A percentile compares a stretch with the other conserved stretches of the same genome.
Evolutionary conservation across 1,140 invertebrate species (phyloP).

Genomic region (Eumaeus atala): DNA sequence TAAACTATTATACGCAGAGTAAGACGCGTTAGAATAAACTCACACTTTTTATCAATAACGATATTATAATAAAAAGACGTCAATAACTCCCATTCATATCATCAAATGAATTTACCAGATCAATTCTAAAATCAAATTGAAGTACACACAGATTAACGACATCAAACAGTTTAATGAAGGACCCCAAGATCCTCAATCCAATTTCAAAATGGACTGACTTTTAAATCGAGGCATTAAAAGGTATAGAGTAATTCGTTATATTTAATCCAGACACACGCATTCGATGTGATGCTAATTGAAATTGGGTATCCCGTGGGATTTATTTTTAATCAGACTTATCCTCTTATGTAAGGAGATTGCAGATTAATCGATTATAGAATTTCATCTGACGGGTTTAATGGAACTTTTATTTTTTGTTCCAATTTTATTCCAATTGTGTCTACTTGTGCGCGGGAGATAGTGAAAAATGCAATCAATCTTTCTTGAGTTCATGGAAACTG

Average conservation of each 20-base stretch:
- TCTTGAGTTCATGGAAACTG: too few relatives aligned
- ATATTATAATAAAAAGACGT: too few relatives aligned
- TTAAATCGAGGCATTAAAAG: conserved; percentile 34
- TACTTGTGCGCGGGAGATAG: too few relatives aligned
- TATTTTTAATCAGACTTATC: conserved; percentile 42
- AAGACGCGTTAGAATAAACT: too few relatives aligned
- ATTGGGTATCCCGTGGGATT: conserved; percentile 38
- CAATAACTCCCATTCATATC: too few relatives aligned
- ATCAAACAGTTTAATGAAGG: background rate
- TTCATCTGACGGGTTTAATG: conserved; percentile 9
- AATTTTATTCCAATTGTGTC: background rate
- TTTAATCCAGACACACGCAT: conserved; percentile 36
- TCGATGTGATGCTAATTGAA: conserved; percentile 34
- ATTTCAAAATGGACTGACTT: conserved; percentile 19
- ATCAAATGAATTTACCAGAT: too few relatives aligned
- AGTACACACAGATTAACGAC: too few relatives aligned
- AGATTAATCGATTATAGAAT: conserved; percentile 15
- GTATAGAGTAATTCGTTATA: conserved; percentile 29
- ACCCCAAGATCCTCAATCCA: conserved; percentile 6
- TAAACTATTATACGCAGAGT: too few relatives aligned
- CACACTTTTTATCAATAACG: too few relatives aligned
- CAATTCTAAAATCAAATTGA: too few relatives aligned
- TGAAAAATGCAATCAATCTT: too few relatives aligned
- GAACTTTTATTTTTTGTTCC: background rate
- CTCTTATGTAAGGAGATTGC: conserved; percentile 19